These are phyloP conservation scores for Saccostrea glomerata DNA, from an alignment of 1,140 invertebrate genomes.

Conservation along the genomic window DNA sequence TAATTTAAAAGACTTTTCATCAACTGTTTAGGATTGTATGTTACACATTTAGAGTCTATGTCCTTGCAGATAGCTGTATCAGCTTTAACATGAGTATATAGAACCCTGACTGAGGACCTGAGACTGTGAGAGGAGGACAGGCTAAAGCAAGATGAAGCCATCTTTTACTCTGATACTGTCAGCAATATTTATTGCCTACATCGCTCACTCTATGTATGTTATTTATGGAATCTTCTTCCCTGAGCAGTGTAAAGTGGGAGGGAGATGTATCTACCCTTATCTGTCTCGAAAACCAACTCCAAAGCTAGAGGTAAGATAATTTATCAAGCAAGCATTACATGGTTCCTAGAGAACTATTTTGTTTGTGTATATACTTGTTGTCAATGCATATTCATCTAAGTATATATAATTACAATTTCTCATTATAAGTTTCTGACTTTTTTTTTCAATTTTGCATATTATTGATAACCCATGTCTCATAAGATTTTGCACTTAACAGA, in stretches of 20 bases:
- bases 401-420: too few species aligned
- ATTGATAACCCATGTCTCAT: too few species aligned
- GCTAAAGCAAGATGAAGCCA: conserved; percentile 50
- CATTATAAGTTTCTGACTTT: too few species aligned
- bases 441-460: too few species aligned
- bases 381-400: too few species aligned
- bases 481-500: too few species aligned
- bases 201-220: conserved; percentile 86
- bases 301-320: conserved; percentile 82
- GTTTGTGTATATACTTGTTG: too few species aligned
- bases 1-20: too few species aligned
- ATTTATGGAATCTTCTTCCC: conserved; percentile 86
- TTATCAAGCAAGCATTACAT: too few species aligned
- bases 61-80: neutral
- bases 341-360: too few species aligned
- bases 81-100: neutral
- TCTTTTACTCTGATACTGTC: conserved; percentile 78
- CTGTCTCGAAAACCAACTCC: conserved; percentile 70
- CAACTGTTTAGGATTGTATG: neutral
- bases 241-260: conserved; percentile 83
- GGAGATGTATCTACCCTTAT: conserved; percentile 75
- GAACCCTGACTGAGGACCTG: too few species aligned
- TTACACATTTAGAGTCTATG: neutral
- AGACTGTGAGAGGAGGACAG: conserved; percentile 18
- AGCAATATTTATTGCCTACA: conserved; percentile 85